These are phyloP conservation scores for Bhutanitis thaidina DNA, from an alignment of 2,888 invertebrate species.

Conservation along the genomic window DNA sequence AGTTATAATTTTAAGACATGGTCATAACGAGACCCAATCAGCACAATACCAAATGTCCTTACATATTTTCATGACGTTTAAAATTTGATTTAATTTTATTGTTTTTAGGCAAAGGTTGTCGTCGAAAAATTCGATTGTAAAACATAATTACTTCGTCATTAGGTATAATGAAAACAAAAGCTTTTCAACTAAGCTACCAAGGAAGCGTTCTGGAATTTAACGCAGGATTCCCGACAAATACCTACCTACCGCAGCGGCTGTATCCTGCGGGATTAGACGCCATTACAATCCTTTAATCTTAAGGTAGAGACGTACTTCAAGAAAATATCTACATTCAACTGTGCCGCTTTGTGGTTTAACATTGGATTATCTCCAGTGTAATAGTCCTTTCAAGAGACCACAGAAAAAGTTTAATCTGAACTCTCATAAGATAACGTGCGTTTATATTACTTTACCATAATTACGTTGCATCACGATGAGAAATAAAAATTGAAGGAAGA, in stretches of 20 bases:
- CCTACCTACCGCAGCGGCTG: slow-evolving; percentile 66
- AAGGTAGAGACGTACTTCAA: slow-evolving; percentile 9
- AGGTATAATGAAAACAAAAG: slow-evolving; percentile 34
- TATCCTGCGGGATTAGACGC: slow-evolving; percentile 52
- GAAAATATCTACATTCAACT: slow-evolving; percentile 10
- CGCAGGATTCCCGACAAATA: slow-evolving; percentile 48
- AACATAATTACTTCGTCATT: slow-evolving; percentile 5
- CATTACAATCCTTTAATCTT: slow-evolving; percentile 43
- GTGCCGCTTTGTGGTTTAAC: background rate
- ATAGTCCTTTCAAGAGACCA: slow-evolving; percentile 8
- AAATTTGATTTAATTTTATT: background rate
- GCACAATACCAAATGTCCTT: too few relatives aligned
- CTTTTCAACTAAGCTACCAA: slow-evolving; percentile 32
- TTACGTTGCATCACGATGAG: background rate
- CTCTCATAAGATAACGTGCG: background rate
- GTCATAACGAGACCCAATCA: too few relatives aligned
- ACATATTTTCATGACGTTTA: too few relatives aligned
- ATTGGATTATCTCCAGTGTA: background rate
- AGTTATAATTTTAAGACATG: too few relatives aligned
- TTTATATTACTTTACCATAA: background rate
- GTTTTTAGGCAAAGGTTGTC: slow-evolving; percentile 11
- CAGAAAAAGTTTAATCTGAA: background rate
- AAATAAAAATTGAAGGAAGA: background rate
- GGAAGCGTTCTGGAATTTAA: slow-evolving; percentile 50
- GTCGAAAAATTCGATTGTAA: slow-evolving; percentile 1